Evolutionary conservation across 2,888 invertebrate species (phyloP), one percentile per base, ranked within the genome.

Genomic region (Cerceris ruficornis): DNA sequence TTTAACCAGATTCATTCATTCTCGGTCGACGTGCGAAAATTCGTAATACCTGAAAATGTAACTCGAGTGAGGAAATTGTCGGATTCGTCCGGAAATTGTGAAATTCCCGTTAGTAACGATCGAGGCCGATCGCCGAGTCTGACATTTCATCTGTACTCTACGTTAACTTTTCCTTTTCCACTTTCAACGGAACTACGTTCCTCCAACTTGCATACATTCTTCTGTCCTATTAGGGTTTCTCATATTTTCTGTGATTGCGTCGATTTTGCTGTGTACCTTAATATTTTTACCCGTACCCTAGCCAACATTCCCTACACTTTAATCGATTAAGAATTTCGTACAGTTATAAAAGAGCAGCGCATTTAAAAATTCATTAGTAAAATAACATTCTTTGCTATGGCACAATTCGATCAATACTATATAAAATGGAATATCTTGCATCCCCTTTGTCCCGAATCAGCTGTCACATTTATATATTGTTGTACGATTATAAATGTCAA

Each of bases 81-180:
- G 81, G 80, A 85, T 83, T 85, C 79, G 74, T 65, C 70, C 86
- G 88, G 87, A 88, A 87, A 87, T 89, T 85, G 87, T 81, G 82
- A 87, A 84, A 83, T 84, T 87, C 82, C 71, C 77, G 84, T 81
- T 80, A 83, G 75, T 57, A 68, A 75, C 74, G 74, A 77, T 60
- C 64, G 41, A 69, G 43, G 52, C 43, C 28, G 66, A 69, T 75
- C 69, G 61, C 66, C 42, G 46, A 46, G 49, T 15, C 17, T 17
- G 50, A 41, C 41, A n/a, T 43, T 55, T 41, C 57, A 17, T 41
- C 57, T 41, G 15, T 54, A 42, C 60, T 14, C 43, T 15, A 42
- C 39, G 52, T n/a, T 43, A 15, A 61, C n/a, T 46, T 42, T 61
- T 42, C 46, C 17, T 46, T 17, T n/a, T 28, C 61, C 14, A 43